phyloP scores from a whole-genome alignment of 2,797 vertebrate genomes.

The Acestrorhynchus altus region DNA sequence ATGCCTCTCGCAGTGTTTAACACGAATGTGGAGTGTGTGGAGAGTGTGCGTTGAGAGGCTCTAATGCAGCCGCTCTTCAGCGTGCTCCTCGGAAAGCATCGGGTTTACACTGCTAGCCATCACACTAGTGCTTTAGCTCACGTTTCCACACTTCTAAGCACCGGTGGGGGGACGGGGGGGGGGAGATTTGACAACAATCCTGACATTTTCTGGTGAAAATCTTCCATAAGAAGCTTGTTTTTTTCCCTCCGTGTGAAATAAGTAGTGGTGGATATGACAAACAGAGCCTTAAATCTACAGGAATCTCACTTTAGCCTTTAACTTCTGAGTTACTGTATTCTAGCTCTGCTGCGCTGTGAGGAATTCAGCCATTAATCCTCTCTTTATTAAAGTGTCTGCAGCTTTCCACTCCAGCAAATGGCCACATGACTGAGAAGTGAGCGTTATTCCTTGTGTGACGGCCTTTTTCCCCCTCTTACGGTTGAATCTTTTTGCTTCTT shows the following conservation, averaged over 20 bases:
- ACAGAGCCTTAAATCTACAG: slow-evolving; percentile 69
- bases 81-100: slow-evolving; percentile 8
- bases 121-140: neutral
- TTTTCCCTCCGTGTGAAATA: slow-evolving; percentile 51
- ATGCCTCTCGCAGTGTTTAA: slow-evolving; percentile 35
- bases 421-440: slow-evolving; percentile 34
- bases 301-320: slow-evolving; percentile 65
- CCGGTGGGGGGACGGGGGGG: neutral
- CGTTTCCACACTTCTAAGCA: neutral
- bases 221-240: slow-evolving; percentile 54
- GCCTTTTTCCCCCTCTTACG: slow-evolving; percentile 12
- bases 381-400: slow-evolving; percentile 77
- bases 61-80: neutral
- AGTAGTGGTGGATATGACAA: slow-evolving; percentile 69
- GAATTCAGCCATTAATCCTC: slow-evolving; percentile 76
- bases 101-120: neutral
- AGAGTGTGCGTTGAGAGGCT: slow-evolving; percentile 33
- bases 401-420: slow-evolving; percentile 52
- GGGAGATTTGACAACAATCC: slow-evolving; percentile 62
- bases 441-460: slow-evolving; percentile 8
- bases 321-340: slow-evolving; percentile 71
- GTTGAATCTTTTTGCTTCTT: slow-evolving; percentile 9
- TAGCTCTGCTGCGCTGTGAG: slow-evolving; percentile 60
- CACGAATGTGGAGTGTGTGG: slow-evolving; percentile 14
- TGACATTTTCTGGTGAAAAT: slow-evolving; percentile 66